Evolutionary conservation across 2,797 vertebrate species (phyloP), one percentile per base, ranked within the genome.

Genomic region (Myotis daubentonii): DNA sequence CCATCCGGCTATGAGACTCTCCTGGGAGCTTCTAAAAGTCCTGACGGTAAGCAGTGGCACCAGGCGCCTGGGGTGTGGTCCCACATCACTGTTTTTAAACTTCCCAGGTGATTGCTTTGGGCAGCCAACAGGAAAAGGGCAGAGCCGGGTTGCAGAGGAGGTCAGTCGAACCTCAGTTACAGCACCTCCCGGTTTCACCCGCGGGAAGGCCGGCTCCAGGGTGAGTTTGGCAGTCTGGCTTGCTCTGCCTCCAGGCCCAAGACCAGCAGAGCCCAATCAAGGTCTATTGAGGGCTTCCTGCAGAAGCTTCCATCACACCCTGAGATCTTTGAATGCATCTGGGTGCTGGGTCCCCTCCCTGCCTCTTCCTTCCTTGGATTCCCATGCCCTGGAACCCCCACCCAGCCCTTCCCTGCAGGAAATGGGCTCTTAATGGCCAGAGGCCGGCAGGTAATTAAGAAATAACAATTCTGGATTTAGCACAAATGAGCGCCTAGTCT

Each of bases 391-490:
- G 44, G 65, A 75, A 87, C 62, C 78, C 49, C 41, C 79, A 83
- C 82, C 87, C 57, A 91, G 75, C 47, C 70, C 74, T 85, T 41
- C 36, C 44, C 55, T 57, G 89, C 80, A 89, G 95, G 92, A 96
- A 94, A 91, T 71, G 72, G 78, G 70, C 79, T 89, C 93, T 66
- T 81, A 87, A 89, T 86, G 62, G 91, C 79, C 91, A 0, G 8
- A 82, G 90, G 86, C 65, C 0, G 75, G 84, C 95, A 70, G 25
- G 0, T 71, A 94, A 89, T 80, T 86, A 90, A 91, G 95, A 85
- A 91, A 62, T 82, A 76, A 89, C 83, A 49, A 72, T 83, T 87
- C 71, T 75, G 68, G 53, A 47, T n/a, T 81, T n/a, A 55, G 76
- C 82, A 91, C 76, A 72, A 72, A 71, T 57, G 85, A 93, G 68